Evolutionary conservation across 2,888 invertebrate genomes (phyloP), one percentile per base, ranked within the genome.

Genomic region (Euplagia quadripunctaria): DNA sequence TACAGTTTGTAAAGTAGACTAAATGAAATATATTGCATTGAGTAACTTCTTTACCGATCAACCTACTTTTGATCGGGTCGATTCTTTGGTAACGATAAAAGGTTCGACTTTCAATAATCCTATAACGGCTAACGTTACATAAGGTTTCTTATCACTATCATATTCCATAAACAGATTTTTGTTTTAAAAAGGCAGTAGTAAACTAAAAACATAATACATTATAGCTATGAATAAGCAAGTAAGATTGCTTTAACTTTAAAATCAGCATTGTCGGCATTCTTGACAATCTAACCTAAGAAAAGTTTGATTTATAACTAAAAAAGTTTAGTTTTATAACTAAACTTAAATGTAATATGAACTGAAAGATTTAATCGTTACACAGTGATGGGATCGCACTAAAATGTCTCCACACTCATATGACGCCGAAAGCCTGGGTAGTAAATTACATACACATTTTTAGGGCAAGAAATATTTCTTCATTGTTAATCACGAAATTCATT

Each of bases 41-140:
- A 20, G 20, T 61, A 31, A 61, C 14, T 58, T 20, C 58, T 61
- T 61, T 5, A 61, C 31, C 20, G 20, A 5, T 61, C 14, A 61
- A 61, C 31, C 31, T 61, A 61, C 31, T 52, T 51, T 42, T 49
- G 20, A 31, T 65, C n/a, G 46, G 5, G 14, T 46, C 52, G 58
- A 61, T 61, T 61, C 5, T 20, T 61, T 12, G 31, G 31, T 12
- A 61, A 61, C 61, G 1, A 61, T 61, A 31, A 31, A 61, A 31
- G 61, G 61, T 61, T 61, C 31, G 14, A 61, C 61, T 61, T 61
- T 61, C 31, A 61, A 61, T 61, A 61, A 61, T 61, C 61, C 61
- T 61, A 61, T 61, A 14, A 31, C 2, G 31, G 31, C 6, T 20
- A 61, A 61, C 61, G 31, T 61, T 31, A 14, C 61, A 31, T 61